A percentile compares a stretch with the other conserved stretches of the same genome.
Evolutionary conservation across 2,888 invertebrate genomes (phyloP).

Genomic region (Pseudeuparius sepicola): DNA sequence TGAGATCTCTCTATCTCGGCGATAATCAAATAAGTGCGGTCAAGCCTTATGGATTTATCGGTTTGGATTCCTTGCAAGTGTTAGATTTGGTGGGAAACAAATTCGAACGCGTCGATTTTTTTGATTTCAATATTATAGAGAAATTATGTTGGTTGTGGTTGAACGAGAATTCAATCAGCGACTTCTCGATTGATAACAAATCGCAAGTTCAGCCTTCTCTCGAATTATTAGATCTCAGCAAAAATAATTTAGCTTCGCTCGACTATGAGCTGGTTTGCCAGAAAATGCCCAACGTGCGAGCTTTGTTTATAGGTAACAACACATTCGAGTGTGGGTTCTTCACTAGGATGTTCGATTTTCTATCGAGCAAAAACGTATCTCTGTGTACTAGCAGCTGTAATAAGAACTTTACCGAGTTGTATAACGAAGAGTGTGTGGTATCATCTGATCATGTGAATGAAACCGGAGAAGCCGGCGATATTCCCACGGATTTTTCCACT

Average conservation of each 20-base stretch:
- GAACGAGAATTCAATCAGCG: conserved; percentile 30
- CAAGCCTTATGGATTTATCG: conserved; percentile 35
- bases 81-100: conserved; percentile 34
- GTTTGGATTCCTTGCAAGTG: conserved; percentile 33
- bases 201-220: conserved; percentile 29
- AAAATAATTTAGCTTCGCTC: conserved; percentile 31
- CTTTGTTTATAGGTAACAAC: conserved; percentile 33
- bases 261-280: conserved; percentile 31
- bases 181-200: conserved; percentile 28
- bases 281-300: conserved; percentile 32
- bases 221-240: conserved; percentile 30
- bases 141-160: conserved; percentile 33
- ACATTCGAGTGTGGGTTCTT: conserved; percentile 35
- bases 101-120: conserved; percentile 29
- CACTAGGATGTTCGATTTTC: conserved; percentile 33
- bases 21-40: conserved; percentile 36
- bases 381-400: conserved; percentile 32
- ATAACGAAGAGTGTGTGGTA: conserved; percentile 9
- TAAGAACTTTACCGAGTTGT: conserved; percentile 23
- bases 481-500: conserved; percentile 21
- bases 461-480: too few species aligned
- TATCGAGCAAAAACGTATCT: conserved; percentile 28
- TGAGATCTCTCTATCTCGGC: conserved; percentile 36
- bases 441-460: conserved; percentile 11
- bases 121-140: conserved; percentile 31